Evolutionary conservation across 2,797 vertebrate genomes (phyloP).

Genomic region (Cheirogaleus major): DNA sequence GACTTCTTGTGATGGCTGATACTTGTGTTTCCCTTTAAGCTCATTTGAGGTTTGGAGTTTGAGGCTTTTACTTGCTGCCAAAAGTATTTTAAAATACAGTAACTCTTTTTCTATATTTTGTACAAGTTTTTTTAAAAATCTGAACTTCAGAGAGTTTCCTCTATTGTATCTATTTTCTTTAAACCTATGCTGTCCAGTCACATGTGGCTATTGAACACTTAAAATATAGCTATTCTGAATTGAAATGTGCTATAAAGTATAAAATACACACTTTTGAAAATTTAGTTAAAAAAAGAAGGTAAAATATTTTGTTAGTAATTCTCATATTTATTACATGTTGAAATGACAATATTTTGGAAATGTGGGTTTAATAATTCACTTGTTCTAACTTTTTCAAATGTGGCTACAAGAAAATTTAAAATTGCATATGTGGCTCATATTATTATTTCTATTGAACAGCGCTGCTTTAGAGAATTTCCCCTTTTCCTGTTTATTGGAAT

Average conservation of each 20-base stretch:
- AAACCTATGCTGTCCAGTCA: neutral
- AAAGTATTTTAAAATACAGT: slow-evolving; percentile 1
- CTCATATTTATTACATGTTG: neutral
- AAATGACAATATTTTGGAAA: neutral
- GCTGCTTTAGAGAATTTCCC: neutral
- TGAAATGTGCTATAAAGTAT: neutral
- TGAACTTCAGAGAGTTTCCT: slow-evolving; percentile 40
- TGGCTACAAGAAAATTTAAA: slow-evolving; percentile 5
- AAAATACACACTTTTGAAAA: neutral
- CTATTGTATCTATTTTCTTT: neutral
- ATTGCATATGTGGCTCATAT: neutral
- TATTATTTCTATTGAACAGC: neutral
- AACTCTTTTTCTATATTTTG: slow-evolving; percentile 9
- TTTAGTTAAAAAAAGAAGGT: neutral
- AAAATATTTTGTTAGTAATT: neutral
- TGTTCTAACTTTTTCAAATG: slow-evolving; percentile 19
- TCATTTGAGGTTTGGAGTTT: slow-evolving; percentile 45
- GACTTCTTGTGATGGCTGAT: neutral
- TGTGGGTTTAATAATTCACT: neutral
- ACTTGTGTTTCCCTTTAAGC: slow-evolving; percentile 12
- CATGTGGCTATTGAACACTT: neutral
- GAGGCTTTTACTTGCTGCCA: slow-evolving; percentile 1
- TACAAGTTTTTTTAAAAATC: neutral
- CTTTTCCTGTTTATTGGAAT: neutral
- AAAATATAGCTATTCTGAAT: neutral